Conservation (phyloP, 2,797 vertebrate species). For the Cirrhinus molitorella region DNA sequence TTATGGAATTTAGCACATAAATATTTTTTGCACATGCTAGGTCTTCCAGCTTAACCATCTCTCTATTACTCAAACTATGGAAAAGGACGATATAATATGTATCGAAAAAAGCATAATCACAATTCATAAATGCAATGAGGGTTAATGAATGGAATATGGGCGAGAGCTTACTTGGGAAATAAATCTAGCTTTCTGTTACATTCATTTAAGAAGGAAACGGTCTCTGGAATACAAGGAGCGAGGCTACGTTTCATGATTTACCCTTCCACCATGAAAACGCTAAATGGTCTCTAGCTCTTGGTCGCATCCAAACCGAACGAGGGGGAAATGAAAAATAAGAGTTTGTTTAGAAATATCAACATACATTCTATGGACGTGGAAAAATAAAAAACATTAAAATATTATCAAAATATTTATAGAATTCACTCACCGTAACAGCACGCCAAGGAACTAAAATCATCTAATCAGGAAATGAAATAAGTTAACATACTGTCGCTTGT, state of each 20-base stretch:
- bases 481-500: conserved; percentile 72
- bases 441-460: conserved; percentile 72
- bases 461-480: conserved; percentile 75
- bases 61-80: not conserved
- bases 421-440: conserved; percentile 74
- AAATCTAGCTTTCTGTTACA: conserved; percentile 16
- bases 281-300: conserved; percentile 14
- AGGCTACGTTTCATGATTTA: conserved; percentile 19
- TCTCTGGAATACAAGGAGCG: conserved; percentile 52
- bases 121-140: conserved; percentile 19
- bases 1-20: not conserved
- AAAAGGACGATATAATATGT: not conserved
- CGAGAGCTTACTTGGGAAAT: not conserved
- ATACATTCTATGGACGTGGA: conserved; percentile 61
- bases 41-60: not conserved
- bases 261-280: conserved; percentile 18
- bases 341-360: conserved; percentile 48
- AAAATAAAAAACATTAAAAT: conserved; percentile 62
- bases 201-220: conserved; percentile 27
- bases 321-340: conserved; percentile 19
- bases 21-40: conserved; percentile 12
- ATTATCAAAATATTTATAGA: conserved; percentile 75
- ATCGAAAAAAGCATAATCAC: conserved; percentile 14
- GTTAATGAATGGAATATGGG: conserved; percentile 16
- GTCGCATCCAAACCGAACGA: conserved; percentile 17